Evolutionary conservation across 2,113 vertebrate genomes (phyloP), one percentile per base, ranked within the genome.

Genomic region (Mustela nigripes): DNA sequence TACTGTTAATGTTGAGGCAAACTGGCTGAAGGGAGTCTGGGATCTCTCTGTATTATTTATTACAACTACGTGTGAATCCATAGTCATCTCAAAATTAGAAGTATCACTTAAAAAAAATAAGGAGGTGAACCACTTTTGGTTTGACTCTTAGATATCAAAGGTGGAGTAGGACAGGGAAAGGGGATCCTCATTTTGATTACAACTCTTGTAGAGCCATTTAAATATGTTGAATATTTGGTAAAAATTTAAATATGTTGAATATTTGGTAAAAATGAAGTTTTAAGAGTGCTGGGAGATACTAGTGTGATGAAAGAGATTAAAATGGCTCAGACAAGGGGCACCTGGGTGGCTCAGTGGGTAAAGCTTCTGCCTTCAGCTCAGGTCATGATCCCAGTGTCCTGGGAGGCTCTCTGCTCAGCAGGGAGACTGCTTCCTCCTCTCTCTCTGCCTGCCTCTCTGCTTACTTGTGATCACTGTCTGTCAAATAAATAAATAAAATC

Each of bases 81-180:
- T 14, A 78, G 45, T 69, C 39, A 69, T 79, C 39, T 84, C 10
- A 80, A 84, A 91, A 42, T 79, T 69, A 86, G 80, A 80, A 67
- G 1, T 33, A 74, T 62, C 88, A 84, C 87, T 86, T 45, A 33
- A 92, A 94, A 94, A 76, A 76, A 33, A 62, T n/a, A 89, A 85
- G 42, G 26, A 78, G 7, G 31, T 24, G n/a, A 89, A n/a, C 21
- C 50, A 50, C 42, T 31, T 65, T 65, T 14, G 5, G 10, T 26
- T 48, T 79, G 58, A 22, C 71, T 48, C 42, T 69, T 69, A 48
- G 42, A 26, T 58, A 45, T 88, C 22, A 12, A 60, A 22, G 58
- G 22, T 31, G 22, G 24, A 82, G 60, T 89, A 92, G 26, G 26
- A 85, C 9, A 7, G 8, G 24, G 19, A 62, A 88, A 53, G 11